Evolutionary conservation across 2,797 vertebrate genomes (phyloP), one percentile per base, ranked within the genome.

Genomic region (Chaetophractus vellerosus): DNA sequence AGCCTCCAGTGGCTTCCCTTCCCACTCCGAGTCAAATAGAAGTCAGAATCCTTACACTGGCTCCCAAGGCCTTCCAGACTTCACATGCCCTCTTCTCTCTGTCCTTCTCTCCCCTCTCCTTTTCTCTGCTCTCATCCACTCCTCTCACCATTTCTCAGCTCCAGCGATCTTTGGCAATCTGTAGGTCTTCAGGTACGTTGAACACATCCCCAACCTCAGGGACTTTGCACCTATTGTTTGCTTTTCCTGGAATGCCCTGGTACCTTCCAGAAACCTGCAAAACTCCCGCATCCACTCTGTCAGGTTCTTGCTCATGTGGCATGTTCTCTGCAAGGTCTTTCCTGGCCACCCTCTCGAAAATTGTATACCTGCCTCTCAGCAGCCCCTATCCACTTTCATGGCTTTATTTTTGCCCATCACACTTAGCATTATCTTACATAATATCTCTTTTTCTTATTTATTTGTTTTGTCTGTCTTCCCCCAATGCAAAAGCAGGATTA

Each of bases 371-470:
- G 33, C 36, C 66, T 72, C 38, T 71, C 52, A 26, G 64, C 3
- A 38, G 36, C 36, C 38, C 72, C 16, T 18, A 0, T 12, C 9
- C 0, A 2, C 33, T 4, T 24, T 18, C 2, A 12, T 61, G 36
- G 38, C 24, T 55, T 24, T 55, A 3, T 84, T 66, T 61, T 72
- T 19, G 28, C 48, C n/a, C 7, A 0, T 26, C 41, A 26, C 50
- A 28, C 10, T 68, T 78, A 28, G 0, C 21, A 16, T 8, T 72
- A 19, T 61, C 55, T 84, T 38, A 36, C 24, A n/a, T 21, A 71
- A 9, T n/a, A 0, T 72, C 0, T 88, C 24, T 57, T 68, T 48
- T 78, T 50, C 19, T 26, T 59, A 5, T 41, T 24, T 81, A 36
- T 59, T 24, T 75, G 28, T 28, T 14, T 83, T 6, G 5, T 50